Evolutionary conservation across 2,888 invertebrate species (phyloP).

Genomic region (Chrysotoxum bicinctum): DNA sequence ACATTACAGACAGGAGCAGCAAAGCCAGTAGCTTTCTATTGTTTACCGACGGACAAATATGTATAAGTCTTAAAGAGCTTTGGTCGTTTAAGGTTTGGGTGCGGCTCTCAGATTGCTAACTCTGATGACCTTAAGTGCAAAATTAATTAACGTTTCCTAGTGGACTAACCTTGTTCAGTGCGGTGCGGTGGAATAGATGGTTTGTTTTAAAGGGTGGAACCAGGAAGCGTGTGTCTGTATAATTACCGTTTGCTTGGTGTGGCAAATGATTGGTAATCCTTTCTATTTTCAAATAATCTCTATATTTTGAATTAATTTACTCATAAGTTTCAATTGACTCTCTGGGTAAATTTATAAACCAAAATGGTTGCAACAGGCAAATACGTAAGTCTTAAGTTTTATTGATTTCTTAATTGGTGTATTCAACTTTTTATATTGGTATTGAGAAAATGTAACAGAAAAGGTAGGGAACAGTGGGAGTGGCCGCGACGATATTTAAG

Average conservation of each 20-base stretch:
- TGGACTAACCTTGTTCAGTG: neutral
- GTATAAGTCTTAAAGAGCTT: neutral
- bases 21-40: conserved; percentile 13
- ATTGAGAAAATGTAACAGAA: no score
- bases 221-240: neutral
- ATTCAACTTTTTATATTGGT: no score
- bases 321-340: neutral
- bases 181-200: neutral
- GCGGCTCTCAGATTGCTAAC: conserved; percentile 53
- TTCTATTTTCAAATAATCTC: conserved; percentile 26
- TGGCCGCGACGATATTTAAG: no score
- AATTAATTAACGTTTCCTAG: conserved; percentile 63
- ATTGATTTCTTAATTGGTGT: neutral
- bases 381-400: neutral
- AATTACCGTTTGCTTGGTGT: conserved; percentile 19
- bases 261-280: conserved; percentile 37
- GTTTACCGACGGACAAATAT: neutral
- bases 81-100: conserved; percentile 41
- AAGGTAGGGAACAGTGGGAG: no score
- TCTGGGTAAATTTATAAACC: neutral
- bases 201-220: conserved; percentile 12
- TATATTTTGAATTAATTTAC: conserved; percentile 3
- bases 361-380: neutral
- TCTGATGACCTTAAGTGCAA: conserved; percentile 62
- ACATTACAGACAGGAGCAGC: neutral